Evolutionary conservation across 2,113 vertebrate genomes (phyloP).

Genomic region (Misgurnus anguillicaudatus): DNA sequence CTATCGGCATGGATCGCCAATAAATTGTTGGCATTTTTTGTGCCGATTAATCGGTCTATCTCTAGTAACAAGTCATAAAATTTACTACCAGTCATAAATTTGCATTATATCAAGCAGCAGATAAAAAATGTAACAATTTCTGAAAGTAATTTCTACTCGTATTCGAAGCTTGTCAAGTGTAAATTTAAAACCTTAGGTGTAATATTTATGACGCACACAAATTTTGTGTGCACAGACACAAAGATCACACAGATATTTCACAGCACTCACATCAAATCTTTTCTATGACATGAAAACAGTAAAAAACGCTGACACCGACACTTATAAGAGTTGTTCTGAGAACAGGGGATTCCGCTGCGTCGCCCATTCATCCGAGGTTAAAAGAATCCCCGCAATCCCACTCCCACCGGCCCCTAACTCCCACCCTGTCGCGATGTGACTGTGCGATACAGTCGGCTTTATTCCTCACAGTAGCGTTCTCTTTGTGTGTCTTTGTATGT

Average conservation of each 20-base stretch:
- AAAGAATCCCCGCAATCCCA: slow-evolving; percentile 6
- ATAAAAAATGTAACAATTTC: not conserved
- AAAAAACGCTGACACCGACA: not conserved
- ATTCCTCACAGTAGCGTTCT: not conserved
- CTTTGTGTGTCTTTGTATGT: slow-evolving; percentile 2
- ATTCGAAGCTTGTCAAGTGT: not conserved
- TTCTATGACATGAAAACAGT: not conserved
- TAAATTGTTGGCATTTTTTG: too few relatives aligned
- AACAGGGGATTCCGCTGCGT: slow-evolving; percentile 25
- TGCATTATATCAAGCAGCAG: not conserved
- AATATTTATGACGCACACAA: not conserved
- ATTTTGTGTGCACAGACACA: not conserved
- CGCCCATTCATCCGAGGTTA: not conserved
- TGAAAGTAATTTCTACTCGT: too few relatives aligned
- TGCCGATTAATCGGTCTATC: too few relatives aligned
- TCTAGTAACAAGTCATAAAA: too few relatives aligned
- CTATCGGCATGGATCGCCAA: too few relatives aligned
- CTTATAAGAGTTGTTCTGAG: not conserved
- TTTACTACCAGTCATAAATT: too few relatives aligned
- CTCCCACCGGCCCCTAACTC: not conserved
- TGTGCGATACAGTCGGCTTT: not conserved
- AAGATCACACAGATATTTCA: not conserved
- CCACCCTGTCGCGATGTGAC: not conserved
- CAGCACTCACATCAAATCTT: not conserved
- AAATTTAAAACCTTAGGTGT: not conserved